These are phyloP conservation scores for Galerucella pusilla DNA, from an alignment of 2,888 invertebrate species.

Conservation along the genomic window DNA sequence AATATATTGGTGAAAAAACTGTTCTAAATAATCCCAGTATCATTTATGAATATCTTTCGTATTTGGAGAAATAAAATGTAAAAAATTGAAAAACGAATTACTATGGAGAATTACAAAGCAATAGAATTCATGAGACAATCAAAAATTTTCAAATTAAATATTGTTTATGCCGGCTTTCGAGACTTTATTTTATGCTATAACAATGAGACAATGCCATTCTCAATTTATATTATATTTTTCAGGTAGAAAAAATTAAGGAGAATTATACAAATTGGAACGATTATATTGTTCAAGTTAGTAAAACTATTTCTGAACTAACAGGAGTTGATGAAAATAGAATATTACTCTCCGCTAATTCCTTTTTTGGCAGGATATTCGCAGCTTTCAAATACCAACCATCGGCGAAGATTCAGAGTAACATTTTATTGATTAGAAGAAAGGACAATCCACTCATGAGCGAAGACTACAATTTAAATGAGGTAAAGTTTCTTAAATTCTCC, in stretches of 20 bases:
- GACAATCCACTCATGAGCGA: conserved; percentile 33
- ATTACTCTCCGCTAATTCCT: conserved; percentile 31
- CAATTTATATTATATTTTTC: conserved; percentile 2
- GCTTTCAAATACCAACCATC: conserved; percentile 41
- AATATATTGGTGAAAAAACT: too few species aligned
- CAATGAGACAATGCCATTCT: not conserved
- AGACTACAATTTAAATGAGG: conserved; percentile 45
- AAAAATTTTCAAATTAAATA: too few species aligned
- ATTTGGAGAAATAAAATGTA: too few species aligned
- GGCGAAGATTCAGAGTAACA: conserved; percentile 34
- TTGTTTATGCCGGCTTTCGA: not conserved
- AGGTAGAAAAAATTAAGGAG: conserved; percentile 29
- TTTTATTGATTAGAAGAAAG: conserved; percentile 39
- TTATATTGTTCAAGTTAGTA: conserved; percentile 29
- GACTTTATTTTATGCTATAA: too few species aligned
- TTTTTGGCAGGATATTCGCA: conserved; percentile 36
- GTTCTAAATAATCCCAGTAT: too few species aligned
- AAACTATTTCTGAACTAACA: conserved; percentile 37
- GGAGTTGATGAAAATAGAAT: conserved; percentile 28
- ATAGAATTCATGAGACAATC: too few species aligned
- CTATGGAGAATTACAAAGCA: too few species aligned
- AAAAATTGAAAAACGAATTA: too few species aligned
- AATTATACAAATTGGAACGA: conserved; percentile 24
- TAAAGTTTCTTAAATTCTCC: conserved; percentile 11
- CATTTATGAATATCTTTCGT: too few species aligned